Evolutionary conservation across 2,113 vertebrate species (phyloP).

Genomic region (Paedocypris sp.): DNA sequence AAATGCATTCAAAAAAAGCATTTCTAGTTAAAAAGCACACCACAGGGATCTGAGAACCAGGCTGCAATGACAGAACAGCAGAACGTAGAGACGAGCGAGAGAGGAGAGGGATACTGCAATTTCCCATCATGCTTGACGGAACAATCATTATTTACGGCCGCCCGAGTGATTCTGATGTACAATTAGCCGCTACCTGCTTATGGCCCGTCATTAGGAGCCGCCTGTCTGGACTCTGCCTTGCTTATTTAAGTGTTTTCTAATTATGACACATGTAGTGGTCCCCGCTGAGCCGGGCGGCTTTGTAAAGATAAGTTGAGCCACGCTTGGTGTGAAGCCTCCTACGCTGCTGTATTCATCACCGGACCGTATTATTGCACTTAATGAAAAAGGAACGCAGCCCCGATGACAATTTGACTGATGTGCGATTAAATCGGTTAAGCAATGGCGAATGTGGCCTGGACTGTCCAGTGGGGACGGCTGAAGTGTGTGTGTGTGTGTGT

Average conservation of each 20-base stretch:
- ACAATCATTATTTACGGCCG: constrained; percentile 62
- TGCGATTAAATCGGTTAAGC: constrained; percentile 76
- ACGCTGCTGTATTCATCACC: constrained; percentile 78
- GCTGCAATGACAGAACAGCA: no score
- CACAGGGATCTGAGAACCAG: background rate
- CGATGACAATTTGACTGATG: constrained; percentile 85
- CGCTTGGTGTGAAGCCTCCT: constrained; percentile 66
- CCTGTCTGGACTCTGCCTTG: constrained; percentile 57
- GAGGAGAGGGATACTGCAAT: constrained; percentile 53
- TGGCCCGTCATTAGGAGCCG: constrained; percentile 61
- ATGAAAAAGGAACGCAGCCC: constrained; percentile 74
- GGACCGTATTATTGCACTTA: constrained; percentile 78
- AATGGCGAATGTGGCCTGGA: constrained; percentile 54
- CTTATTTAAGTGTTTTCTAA: constrained; percentile 97
- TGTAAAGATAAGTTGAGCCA: constrained; percentile 76
- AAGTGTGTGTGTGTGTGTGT: background rate
- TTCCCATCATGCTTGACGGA: constrained; percentile 53
- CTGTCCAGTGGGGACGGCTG: constrained; percentile 42
- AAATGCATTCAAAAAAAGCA: no score
- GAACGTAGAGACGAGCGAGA: constrained; percentile 28
- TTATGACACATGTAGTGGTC: constrained; percentile 85
- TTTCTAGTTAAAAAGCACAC: constrained; percentile 50
- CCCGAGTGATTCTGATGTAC: constrained; percentile 66
- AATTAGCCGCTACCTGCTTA: constrained; percentile 72
- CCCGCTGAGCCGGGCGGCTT: constrained; percentile 83